Percentiles rank a stretch among this genome's conserved stretches.
Conservation (phyloP, 1,140 invertebrate species). For the Dinoponera quadriceps region DNA sequence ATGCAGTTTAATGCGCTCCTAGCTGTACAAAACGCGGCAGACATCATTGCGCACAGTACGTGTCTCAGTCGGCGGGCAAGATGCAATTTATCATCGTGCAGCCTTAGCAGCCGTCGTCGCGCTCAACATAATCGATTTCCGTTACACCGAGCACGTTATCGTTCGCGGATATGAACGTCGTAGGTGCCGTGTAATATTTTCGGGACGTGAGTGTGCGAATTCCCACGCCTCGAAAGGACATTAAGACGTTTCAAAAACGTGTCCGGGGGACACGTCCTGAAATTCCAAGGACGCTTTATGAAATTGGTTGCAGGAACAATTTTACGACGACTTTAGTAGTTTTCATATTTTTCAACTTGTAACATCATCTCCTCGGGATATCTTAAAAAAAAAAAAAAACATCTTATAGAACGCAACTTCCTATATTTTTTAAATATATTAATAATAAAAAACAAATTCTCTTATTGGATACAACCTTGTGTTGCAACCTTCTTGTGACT, state of each 20-base stretch:
- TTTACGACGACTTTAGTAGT: too few species aligned
- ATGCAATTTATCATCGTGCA: slow-evolving; percentile 51
- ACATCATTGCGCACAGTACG: slow-evolving; percentile 28
- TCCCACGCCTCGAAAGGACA: too few species aligned
- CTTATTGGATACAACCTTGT: background rate
- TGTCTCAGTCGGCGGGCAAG: background rate
- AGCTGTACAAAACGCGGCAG: slow-evolving; percentile 5
- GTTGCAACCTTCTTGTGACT: background rate
- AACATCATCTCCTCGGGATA: too few species aligned
- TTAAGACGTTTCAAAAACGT: too few species aligned
- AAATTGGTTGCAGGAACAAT: too few species aligned
- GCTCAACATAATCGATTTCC: slow-evolving; percentile 49
- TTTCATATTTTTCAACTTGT: too few species aligned
- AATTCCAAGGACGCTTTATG: too few species aligned
- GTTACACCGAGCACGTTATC: slow-evolving; percentile 2
- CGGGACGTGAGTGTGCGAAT: background rate
- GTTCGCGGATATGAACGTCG: background rate
- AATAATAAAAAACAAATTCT: background rate
- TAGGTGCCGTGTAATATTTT: background rate
- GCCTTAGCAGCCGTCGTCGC: slow-evolving; percentile 28
- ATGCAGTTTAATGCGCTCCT: slow-evolving; percentile 22
- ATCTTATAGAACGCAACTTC: too few species aligned
- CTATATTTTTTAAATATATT: too few species aligned
- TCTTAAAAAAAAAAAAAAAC: too few species aligned
- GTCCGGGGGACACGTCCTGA: too few species aligned